Evolutionary conservation across 2,888 invertebrate species (phyloP), one percentile per base, ranked within the genome.

Genomic region (Dicycla oo): DNA sequence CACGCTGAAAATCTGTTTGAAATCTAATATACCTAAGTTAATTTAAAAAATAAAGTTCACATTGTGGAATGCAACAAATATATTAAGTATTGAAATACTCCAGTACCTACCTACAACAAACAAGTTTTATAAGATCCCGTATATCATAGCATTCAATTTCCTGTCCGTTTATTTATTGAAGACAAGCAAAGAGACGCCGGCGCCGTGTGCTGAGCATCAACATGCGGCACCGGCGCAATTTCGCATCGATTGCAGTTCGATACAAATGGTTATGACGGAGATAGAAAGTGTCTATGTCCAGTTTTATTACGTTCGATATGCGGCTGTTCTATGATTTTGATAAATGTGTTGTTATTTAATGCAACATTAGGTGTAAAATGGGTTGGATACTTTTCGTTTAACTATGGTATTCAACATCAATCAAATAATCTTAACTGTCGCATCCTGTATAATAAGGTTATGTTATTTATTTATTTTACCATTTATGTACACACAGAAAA

Each of bases 61-160:
- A 4, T 49, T 49, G 49, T 49, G 4, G n/a, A 49, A 49, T n/a
- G 4, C n/a, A n/a, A 49, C n/a, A n/a, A 49, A n/a, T 51, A 23
- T 23, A 49, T 49, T 49, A 11, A 49, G 11, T n/a, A 47, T 20
- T 49, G n/a, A 49, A 38, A 38, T 23, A 23, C 18, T 40, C 11
- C 40, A 40, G 23, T 58, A 34, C 15, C 8, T 34, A 23, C 15
- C 23, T 7, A 40, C 8, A 40, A 30, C 30, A 23, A 26, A n/a
- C 2, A n/a, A 30, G 15, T 30, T 34, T 34, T 49, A 49, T 43
- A 18, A 20, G 11, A 8, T 51, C 51, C 40, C 53, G 23, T 68
- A 69, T 69, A 26, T 30, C 30, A 34, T 13, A 62, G 58, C 54
- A 64, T 72, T 73, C 45, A 82, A 80, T 80, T 69, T 82, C 61